phyloP scores from a whole-genome alignment of 2,888 invertebrate species.

The Cheilosia grossa region DNA sequence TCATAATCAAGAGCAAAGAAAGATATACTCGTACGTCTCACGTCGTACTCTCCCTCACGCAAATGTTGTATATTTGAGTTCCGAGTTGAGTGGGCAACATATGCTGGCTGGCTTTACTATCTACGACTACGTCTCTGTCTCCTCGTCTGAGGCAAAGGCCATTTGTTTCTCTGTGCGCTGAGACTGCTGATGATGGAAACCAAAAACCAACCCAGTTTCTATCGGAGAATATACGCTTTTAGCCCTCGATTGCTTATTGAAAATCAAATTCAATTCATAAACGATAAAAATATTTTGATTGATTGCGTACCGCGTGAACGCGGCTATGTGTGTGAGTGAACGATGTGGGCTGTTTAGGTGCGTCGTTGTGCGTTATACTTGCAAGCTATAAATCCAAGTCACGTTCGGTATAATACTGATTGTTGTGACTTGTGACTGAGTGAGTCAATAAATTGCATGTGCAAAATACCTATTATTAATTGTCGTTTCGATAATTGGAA shows the following conservation, averaged over 20 bases:
- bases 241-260: conserved; percentile 60
- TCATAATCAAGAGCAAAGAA: conserved; percentile 64
- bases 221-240: neutral
- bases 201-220: conserved; percentile 20
- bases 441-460: conserved; percentile 38
- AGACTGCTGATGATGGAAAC: conserved; percentile 29
- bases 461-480: conserved; percentile 10
- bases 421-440: neutral
- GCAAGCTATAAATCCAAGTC: neutral
- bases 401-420: neutral
- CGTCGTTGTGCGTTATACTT: conserved; percentile 5
- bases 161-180: conserved; percentile 1
- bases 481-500: conserved; percentile 3
- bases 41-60: conserved; percentile 8
- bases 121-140: neutral
- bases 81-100: conserved; percentile 39
- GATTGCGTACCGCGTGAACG: conserved; percentile 42
- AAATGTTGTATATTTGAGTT: conserved; percentile 30
- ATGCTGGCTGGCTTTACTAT: conserved; percentile 7
- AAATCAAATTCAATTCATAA: conserved; percentile 61
- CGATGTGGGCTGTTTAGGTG: neutral
- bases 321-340: neutral
- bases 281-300: conserved; percentile 64
- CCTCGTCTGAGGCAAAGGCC: neutral
- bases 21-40: conserved; percentile 1